Conservation (phyloP, 2,113 vertebrate genomes). For the Struthio camelus region DNA sequence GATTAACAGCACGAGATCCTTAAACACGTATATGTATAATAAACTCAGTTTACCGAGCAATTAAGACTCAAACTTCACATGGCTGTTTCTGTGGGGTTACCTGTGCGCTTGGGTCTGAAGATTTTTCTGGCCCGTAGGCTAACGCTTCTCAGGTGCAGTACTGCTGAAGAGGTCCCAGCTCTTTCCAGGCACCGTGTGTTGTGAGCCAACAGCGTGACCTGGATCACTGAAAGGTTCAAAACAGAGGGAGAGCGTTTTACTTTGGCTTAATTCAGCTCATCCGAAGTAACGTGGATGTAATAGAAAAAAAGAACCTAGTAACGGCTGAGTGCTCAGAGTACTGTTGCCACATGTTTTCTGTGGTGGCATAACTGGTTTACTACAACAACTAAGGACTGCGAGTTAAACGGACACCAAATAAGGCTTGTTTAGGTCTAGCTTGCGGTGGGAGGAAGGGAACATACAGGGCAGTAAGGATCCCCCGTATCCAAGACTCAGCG, state of each 20-base stretch:
- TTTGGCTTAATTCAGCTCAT: background rate
- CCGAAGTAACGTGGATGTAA: background rate
- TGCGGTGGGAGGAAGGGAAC: background rate
- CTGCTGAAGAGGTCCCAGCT: background rate
- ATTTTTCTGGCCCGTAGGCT: background rate
- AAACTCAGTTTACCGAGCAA: background rate
- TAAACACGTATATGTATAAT: accelerated
- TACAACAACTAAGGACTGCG: background rate
- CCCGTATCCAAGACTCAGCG: background rate
- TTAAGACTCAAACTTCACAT: background rate
- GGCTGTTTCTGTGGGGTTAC: background rate
- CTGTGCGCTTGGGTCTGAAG: background rate
- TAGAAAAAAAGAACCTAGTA: background rate
- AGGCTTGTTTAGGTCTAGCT: background rate
- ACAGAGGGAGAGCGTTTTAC: background rate
- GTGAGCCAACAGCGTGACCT: background rate
- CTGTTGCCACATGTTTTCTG: background rate
- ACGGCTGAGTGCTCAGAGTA: background rate
- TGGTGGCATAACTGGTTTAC: background rate
- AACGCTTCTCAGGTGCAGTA: background rate
- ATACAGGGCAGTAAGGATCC: background rate
- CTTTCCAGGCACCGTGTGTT: background rate
- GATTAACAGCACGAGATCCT: background rate
- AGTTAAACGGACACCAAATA: background rate
- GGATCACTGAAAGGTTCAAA: background rate